Percentiles rank a stretch among this genome's conserved stretches.
Conservation (phyloP, 1,140 invertebrate species). For the Nomia melanderi region DNA sequence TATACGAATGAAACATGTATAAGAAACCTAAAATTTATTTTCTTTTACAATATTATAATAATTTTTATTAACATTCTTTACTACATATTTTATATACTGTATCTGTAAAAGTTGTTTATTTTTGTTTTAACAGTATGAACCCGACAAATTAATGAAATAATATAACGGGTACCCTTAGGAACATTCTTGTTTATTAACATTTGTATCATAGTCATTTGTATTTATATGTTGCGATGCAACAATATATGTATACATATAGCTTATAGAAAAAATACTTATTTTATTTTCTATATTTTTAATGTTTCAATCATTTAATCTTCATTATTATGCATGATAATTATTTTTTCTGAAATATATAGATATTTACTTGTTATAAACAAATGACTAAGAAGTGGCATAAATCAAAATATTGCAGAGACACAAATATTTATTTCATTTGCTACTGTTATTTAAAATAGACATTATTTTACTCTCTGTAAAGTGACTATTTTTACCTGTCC, state of each 20-base stretch:
- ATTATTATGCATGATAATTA: neutral
- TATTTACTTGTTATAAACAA: too few relatives aligned
- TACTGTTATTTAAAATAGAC: neutral
- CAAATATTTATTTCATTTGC: constrained; percentile 13
- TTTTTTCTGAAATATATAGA: neutral
- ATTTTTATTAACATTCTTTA: neutral
- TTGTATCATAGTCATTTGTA: too few relatives aligned
- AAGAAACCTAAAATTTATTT: neutral
- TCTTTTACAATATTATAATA: neutral
- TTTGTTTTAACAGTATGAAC: neutral
- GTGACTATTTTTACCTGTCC: constrained; percentile 48
- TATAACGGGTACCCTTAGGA: too few relatives aligned
- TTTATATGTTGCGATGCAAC: too few relatives aligned
- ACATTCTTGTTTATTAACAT: too few relatives aligned
- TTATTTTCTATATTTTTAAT: neutral
- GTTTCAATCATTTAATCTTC: neutral
- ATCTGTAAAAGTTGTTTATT: neutral
- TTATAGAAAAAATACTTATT: too few relatives aligned
- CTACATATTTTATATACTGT: too few relatives aligned
- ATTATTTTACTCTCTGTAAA: constrained; percentile 55
- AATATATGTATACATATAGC: too few relatives aligned
- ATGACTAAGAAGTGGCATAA: neutral
- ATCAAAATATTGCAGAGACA: constrained; percentile 12
- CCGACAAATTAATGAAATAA: neutral
- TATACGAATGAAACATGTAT: neutral